phyloP scores from a whole-genome alignment of 1,140 invertebrate species.

The Leucophenga varia region DNA sequence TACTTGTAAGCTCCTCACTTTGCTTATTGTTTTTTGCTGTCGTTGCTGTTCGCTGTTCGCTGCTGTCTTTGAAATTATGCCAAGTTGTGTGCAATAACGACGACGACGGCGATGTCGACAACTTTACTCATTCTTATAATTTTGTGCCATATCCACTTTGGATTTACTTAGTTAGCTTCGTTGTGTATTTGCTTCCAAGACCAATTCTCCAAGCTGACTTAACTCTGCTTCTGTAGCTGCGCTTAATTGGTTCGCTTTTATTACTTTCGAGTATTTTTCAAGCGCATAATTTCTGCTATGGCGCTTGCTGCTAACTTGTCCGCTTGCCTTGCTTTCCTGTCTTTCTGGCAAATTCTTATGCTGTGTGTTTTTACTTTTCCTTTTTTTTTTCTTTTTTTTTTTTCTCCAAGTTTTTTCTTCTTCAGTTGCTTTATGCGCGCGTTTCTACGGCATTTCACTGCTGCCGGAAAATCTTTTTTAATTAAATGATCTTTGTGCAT shows the following conservation, averaged over 20 bases:
- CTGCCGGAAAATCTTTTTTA: constrained; percentile 45
- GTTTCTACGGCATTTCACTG: background rate
- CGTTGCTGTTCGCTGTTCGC: no score
- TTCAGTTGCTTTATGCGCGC: background rate
- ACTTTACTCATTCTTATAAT: no score
- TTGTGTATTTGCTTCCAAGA: no score
- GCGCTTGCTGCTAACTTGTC: no score
- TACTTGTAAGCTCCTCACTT: no score
- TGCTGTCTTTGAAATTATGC: no score
- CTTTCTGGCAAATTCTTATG: constrained; percentile 1
- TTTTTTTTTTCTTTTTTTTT: background rate
- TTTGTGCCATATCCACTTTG: no score
- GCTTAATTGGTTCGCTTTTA: constrained; percentile 53
- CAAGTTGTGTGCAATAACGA: no score
- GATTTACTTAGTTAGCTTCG: no score
- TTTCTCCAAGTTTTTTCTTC: background rate
- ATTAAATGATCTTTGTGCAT: constrained; percentile 43
- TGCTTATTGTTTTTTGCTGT: background rate
- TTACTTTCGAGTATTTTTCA: constrained; percentile 40
- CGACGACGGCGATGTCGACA: no score
- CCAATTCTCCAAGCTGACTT: no score
- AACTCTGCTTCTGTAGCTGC: constrained; percentile 41
- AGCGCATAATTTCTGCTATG: constrained; percentile 41
- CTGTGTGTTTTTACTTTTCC: background rate
- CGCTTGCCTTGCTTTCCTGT: no score